phyloP scores from a whole-genome alignment of 2,113 vertebrate genomes.

The Alligator mississippiensis region DNA sequence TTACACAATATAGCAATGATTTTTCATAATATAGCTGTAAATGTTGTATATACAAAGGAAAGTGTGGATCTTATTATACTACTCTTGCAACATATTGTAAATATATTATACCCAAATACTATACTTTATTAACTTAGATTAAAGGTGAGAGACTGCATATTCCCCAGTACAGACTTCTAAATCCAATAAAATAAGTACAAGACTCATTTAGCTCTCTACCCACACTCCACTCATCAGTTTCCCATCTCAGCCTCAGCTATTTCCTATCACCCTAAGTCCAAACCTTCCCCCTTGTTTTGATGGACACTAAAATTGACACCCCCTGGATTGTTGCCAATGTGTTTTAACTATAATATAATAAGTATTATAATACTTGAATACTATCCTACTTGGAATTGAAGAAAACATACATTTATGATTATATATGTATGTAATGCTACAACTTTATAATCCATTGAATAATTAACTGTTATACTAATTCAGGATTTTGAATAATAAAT shows the following conservation, averaged over 20 bases:
- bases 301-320: not conserved
- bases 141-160: not conserved
- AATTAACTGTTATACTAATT: not conserved
- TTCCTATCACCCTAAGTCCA: not conserved
- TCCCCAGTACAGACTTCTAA: not conserved
- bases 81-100: no score
- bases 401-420: not conserved
- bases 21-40: no score
- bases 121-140: no score
- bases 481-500: not conserved
- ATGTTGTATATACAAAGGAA: no score
- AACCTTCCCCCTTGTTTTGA: not conserved
- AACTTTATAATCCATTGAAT: not conserved
- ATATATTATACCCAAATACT: no score
- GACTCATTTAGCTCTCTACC: not conserved
- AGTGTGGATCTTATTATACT: no score
- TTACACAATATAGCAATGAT: no score
- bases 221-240: not conserved
- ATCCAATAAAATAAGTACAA: not conserved
- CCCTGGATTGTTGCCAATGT: not conserved
- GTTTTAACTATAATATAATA: not conserved
- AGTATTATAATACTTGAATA: not conserved
- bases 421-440: not conserved
- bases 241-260: not conserved
- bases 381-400: not conserved